phyloP scores from a whole-genome alignment of 2,113 vertebrate genomes.

The Pao palembangensis region DNA sequence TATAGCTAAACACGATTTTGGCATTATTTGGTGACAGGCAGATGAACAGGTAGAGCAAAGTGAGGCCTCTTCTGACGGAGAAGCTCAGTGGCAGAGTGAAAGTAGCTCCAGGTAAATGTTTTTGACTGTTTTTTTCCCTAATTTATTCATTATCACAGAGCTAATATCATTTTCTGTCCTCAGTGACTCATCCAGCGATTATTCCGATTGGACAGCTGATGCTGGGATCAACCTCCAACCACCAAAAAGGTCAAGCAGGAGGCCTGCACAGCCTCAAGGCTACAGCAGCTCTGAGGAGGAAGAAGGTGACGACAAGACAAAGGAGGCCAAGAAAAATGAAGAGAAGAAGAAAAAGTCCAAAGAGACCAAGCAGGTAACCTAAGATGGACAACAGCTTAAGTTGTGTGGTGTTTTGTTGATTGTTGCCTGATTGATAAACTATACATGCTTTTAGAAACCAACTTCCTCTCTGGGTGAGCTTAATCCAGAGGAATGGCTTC shows the following conservation, averaged over 20 bases:
- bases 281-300: constrained; percentile 96
- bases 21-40: constrained; percentile 60
- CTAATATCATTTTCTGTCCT: background rate
- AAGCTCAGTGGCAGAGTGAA: constrained; percentile 89
- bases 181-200: constrained; percentile 95
- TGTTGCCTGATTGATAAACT: background rate
- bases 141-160: background rate
- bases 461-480: constrained; percentile 83
- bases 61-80: constrained; percentile 83
- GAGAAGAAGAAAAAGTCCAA: constrained; percentile 88
- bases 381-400: background rate
- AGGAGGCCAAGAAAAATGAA: constrained; percentile 49
- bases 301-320: constrained; percentile 62
- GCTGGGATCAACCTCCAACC: constrained; percentile 98
- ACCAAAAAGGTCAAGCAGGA: constrained; percentile 87
- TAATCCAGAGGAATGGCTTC: constrained; percentile 88
- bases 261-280: constrained; percentile 77
- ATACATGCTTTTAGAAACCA: constrained; percentile 73
- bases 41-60: constrained; percentile 83
- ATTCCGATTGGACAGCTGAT: constrained; percentile 98
- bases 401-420: background rate
- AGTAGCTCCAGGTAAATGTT: constrained; percentile 87
- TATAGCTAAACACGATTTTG: no score
- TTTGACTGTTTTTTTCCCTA: background rate
- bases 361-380: constrained; percentile 82